A percentile compares a stretch with the other conserved stretches of the same genome.
Evolutionary conservation across 92 coral and sea anemone genomes (phyloP).

Genomic region (Heliopora coerulea): DNA sequence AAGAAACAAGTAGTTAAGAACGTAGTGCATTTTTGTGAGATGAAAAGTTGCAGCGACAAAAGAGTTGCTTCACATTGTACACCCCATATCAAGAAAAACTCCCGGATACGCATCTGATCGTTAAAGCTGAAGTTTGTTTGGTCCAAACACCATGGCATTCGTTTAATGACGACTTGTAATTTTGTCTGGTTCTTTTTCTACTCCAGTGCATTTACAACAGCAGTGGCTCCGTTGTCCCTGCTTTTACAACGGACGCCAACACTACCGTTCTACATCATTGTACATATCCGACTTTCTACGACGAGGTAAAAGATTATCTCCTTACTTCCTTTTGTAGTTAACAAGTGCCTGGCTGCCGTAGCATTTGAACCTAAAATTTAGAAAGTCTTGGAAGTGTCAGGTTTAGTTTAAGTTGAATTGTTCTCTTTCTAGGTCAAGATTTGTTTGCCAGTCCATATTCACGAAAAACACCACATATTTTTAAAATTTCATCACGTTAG

Average conservation of each 20-base stretch:
- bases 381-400: neutral
- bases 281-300: slow-evolving; percentile 84
- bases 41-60: too few relatives aligned
- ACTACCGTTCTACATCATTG: slow-evolving; percentile 95
- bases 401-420: neutral
- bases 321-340: neutral
- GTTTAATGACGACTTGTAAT: too few relatives aligned
- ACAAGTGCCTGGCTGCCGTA: too few relatives aligned
- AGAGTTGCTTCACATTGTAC: too few relatives aligned
- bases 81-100: too few relatives aligned
- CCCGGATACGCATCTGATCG: too few relatives aligned
- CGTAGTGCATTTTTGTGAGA: too few relatives aligned
- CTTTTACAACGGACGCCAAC: slow-evolving; percentile 68
- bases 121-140: too few relatives aligned
- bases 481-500: slow-evolving; percentile 94
- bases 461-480: slow-evolving; percentile 90
- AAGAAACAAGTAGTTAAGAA: too few relatives aligned
- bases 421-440: slow-evolving; percentile 71
- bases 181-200: too few relatives aligned
- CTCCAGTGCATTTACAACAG: slow-evolving; percentile 89
- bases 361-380: too few relatives aligned
- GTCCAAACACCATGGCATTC: neutral
- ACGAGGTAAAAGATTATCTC: slow-evolving; percentile 64
- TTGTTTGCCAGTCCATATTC: slow-evolving; percentile 76
- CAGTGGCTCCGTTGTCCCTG: slow-evolving; percentile 68